A percentile compares a stretch with the other conserved stretches of the same genome.
phyloP scores from a whole-genome alignment of 2,113 vertebrate species.

The Leucoraja erinaceus region DNA sequence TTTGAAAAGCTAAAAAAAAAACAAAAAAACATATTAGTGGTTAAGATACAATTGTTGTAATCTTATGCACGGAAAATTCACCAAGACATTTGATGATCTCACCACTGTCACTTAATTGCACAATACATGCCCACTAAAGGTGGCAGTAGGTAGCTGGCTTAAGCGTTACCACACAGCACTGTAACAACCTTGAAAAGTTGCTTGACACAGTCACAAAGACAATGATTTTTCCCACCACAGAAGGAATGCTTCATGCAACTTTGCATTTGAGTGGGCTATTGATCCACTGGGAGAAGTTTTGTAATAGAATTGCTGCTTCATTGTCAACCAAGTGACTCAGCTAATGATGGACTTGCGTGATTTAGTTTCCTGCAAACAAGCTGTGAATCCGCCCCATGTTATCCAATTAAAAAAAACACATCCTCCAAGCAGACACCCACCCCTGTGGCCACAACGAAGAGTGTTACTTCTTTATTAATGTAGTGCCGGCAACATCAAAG shows the following conservation, averaged over 20 bases:
- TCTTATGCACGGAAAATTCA: neutral
- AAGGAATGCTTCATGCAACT: neutral
- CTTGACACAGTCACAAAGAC: neutral
- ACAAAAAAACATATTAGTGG: neutral
- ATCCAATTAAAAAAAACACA: too few relatives aligned
- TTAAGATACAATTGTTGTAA: neutral
- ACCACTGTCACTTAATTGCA: neutral
- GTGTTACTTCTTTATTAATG: neutral
- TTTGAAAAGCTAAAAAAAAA: neutral
- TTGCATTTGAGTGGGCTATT: neutral
- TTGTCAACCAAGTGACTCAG: neutral
- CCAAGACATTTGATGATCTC: neutral
- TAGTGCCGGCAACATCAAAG: neutral
- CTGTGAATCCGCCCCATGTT: neutral
- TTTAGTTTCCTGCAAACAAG: neutral
- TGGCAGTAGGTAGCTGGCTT: neutral
- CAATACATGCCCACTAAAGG: neutral
- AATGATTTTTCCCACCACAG: neutral
- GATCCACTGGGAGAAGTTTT: neutral
- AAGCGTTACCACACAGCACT: neutral
- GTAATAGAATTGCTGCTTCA: neutral
- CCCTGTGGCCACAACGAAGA: neutral
- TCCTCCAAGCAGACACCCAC: neutral
- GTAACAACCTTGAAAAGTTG: neutral
- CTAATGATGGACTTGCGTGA: neutral